Conservation (phyloP, 2,113 vertebrate species). For the Periophthalmodon schlosseri region DNA sequence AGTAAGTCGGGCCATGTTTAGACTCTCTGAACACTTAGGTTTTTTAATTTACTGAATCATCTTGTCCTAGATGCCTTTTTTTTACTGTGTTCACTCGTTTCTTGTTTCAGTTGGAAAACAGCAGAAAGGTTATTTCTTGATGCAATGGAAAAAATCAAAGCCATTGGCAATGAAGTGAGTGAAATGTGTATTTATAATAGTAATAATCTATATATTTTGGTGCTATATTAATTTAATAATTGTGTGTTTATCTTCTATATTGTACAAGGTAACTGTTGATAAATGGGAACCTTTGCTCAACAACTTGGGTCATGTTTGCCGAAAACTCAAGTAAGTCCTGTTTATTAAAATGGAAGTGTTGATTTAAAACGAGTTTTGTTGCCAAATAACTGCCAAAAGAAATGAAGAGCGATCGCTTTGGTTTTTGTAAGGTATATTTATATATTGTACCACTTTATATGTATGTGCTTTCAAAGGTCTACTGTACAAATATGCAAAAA, state of each 20-base stretch:
- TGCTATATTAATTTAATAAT: not conserved
- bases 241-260: not conserved
- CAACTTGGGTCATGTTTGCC: conserved; percentile 96
- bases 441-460: conserved; percentile 8
- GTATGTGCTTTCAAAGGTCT: conserved; percentile 11
- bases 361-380: not conserved
- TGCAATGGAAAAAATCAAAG: conserved; percentile 98
- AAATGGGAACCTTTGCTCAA: conserved; percentile 98
- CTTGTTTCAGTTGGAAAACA: conserved; percentile 89
- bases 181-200: not conserved
- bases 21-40: not conserved
- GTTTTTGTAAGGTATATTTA: not conserved
- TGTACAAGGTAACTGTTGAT: conserved; percentile 91
- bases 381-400: not conserved
- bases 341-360: not conserved
- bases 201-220: not conserved
- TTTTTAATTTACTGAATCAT: not conserved
- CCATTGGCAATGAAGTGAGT: conserved; percentile 95
- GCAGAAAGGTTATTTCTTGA: conserved; percentile 96
- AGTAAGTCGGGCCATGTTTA: conserved; percentile 84
- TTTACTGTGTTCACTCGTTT: conserved; percentile 12
- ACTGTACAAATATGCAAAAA: conserved; percentile 49
- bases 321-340: conserved; percentile 95
- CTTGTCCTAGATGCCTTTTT: not conserved
- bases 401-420: not conserved